Evolutionary conservation across 2,113 vertebrate species (phyloP).

Genomic region (Perccottus glenii): DNA sequence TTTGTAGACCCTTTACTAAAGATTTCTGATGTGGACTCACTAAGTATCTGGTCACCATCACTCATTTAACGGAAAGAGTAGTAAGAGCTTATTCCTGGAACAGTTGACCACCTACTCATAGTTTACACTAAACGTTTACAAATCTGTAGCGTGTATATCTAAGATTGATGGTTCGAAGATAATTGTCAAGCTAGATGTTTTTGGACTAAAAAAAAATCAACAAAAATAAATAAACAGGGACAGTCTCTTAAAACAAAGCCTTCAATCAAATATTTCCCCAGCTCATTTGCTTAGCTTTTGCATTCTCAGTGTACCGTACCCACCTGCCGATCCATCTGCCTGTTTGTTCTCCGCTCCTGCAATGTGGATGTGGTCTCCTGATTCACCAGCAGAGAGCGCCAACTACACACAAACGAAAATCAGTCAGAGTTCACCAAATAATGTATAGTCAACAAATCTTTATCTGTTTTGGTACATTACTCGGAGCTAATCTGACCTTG

Average conservation of each 20-base stretch:
- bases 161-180: too few relatives aligned
- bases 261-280: neutral
- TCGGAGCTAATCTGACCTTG: conserved; percentile 49
- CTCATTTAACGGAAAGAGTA: too few relatives aligned
- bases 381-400: conserved; percentile 79
- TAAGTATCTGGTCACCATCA: too few relatives aligned
- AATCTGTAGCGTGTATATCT: too few relatives aligned
- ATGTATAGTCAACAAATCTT: neutral
- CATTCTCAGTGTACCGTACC: conserved; percentile 49
- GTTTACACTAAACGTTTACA: too few relatives aligned
- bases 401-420: conserved; percentile 70
- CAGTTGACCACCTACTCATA: too few relatives aligned
- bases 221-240: neutral
- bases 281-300: neutral
- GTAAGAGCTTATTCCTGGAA: too few relatives aligned
- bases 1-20: too few relatives aligned
- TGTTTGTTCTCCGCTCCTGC: conserved; percentile 71
- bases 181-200: too few relatives aligned
- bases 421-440: neutral
- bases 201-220: too few relatives aligned
- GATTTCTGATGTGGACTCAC: too few relatives aligned
- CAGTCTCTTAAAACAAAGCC: neutral
- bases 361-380: conserved; percentile 70
- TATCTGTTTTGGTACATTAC: too few relatives aligned
- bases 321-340: conserved; percentile 74